Conservation (phyloP, 2,888 invertebrate species). For the Sicus ferrugineus region DNA sequence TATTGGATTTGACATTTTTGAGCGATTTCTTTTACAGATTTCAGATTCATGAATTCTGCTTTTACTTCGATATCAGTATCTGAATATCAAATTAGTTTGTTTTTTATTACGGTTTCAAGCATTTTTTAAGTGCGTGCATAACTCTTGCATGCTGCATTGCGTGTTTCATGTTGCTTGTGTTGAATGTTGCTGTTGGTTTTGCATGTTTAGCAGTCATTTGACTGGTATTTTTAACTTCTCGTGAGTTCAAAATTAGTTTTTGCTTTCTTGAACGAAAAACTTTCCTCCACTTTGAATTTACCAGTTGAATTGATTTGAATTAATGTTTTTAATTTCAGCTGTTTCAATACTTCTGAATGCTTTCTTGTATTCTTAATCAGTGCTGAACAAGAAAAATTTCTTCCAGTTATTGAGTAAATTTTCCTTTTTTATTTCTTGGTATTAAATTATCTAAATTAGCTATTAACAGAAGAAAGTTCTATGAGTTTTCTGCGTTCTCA, state of each 20-base stretch:
- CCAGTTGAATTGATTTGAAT: no score
- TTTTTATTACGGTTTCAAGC: not conserved
- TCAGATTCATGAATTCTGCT: no score
- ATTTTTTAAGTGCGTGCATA: conserved; percentile 11
- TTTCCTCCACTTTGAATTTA: conserved; percentile 3
- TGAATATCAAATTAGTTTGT: not conserved
- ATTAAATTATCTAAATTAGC: not conserved
- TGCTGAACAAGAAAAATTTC: conserved; percentile 27
- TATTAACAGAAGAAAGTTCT: not conserved
- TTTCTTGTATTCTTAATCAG: conserved; percentile 18
- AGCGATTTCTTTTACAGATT: not conserved
- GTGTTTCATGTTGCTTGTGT: not conserved
- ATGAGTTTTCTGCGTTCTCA: no score
- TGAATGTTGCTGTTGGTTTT: conserved; percentile 1
- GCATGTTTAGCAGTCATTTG: conserved; percentile 15
- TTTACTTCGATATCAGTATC: no score
- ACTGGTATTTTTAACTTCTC: conserved; percentile 9
- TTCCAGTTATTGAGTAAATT: not conserved
- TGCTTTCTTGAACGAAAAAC: not conserved
- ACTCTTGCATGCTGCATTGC: not conserved
- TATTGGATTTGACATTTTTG: not conserved
- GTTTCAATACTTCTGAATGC: not conserved
- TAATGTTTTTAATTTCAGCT: not conserved
- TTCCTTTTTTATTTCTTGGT: no score
- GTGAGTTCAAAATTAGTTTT: conserved; percentile 20